Evolutionary conservation across 2,888 invertebrate species (phyloP).

Genomic region (Mesochorus sp.): DNA sequence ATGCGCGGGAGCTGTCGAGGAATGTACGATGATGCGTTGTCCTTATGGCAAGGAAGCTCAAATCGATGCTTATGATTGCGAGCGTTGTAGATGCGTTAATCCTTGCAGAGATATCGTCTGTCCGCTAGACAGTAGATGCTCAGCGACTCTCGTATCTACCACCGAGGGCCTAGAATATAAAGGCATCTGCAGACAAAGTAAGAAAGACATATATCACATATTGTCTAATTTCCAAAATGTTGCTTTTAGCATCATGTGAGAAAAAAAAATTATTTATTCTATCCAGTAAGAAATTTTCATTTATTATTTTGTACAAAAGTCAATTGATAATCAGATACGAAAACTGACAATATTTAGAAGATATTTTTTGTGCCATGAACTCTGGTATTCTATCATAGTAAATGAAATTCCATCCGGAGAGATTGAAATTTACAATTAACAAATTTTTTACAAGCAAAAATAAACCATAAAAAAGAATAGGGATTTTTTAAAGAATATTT

Average conservation of each 20-base stretch:
- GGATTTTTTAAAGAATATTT: too few relatives aligned
- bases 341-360: neutral
- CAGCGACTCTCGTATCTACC: conserved; percentile 82
- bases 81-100: conserved; percentile 88
- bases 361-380: too few relatives aligned
- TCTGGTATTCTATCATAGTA: too few relatives aligned
- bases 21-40: conserved; percentile 87
- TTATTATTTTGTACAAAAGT: conserved; percentile 19
- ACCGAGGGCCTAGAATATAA: conserved; percentile 82
- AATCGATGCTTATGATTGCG: conserved; percentile 86
- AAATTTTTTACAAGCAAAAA: too few relatives aligned
- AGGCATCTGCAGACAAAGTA: conserved; percentile 87
- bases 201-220: too few relatives aligned
- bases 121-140: conserved; percentile 87
- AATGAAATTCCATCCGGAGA: too few relatives aligned
- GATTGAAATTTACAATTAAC: too few relatives aligned
- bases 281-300: conserved; percentile 18
- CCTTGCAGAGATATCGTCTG: conserved; percentile 88
- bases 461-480: too few relatives aligned
- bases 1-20: conserved; percentile 85
- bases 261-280: too few relatives aligned
- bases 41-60: conserved; percentile 88
- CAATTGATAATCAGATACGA: conserved; percentile 17
- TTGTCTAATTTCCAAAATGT: too few relatives aligned
- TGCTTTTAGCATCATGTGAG: too few relatives aligned